phyloP scores from a whole-genome alignment of 2,113 vertebrate genomes.

The Ceuthmochares aereus region DNA sequence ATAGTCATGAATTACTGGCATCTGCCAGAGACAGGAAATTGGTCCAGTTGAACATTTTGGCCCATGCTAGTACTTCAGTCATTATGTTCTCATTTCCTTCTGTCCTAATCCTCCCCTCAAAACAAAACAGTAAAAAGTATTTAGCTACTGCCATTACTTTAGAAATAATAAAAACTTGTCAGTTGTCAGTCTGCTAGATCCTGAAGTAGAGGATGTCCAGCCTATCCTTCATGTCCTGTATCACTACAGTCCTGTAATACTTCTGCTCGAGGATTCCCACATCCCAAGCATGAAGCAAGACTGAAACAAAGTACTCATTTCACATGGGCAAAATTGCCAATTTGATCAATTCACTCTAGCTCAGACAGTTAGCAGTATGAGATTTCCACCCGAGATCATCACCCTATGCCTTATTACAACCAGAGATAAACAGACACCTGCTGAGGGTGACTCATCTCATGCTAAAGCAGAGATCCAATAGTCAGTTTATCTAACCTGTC shows the following conservation, averaged over 20 bases:
- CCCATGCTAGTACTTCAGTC: background rate
- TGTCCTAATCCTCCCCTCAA: background rate
- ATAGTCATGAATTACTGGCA: background rate
- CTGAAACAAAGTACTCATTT: background rate
- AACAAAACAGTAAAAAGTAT: background rate
- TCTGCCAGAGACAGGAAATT: background rate
- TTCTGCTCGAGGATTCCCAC: background rate
- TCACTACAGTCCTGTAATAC: background rate
- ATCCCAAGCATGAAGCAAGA: background rate
- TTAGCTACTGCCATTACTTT: background rate
- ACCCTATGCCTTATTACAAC: constrained; percentile 8
- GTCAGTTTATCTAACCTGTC: background rate
- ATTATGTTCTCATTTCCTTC: background rate
- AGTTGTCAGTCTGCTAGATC: background rate
- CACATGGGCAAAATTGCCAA: background rate
- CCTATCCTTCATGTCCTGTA: background rate
- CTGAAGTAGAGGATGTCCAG: background rate
- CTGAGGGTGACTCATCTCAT: constrained; percentile 52
- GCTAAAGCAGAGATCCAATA: background rate
- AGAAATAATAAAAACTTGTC: background rate
- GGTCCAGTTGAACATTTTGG: constrained; percentile 10
- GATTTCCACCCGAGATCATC: constrained; percentile 35
- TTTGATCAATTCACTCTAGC: background rate
- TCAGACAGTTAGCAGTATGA: constrained; percentile 20
- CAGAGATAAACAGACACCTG: constrained; percentile 48